Base-by-base conservation (phyloP, 53 echinoderm and acorn worm species). In the Actinopyga echinites region DNA sequence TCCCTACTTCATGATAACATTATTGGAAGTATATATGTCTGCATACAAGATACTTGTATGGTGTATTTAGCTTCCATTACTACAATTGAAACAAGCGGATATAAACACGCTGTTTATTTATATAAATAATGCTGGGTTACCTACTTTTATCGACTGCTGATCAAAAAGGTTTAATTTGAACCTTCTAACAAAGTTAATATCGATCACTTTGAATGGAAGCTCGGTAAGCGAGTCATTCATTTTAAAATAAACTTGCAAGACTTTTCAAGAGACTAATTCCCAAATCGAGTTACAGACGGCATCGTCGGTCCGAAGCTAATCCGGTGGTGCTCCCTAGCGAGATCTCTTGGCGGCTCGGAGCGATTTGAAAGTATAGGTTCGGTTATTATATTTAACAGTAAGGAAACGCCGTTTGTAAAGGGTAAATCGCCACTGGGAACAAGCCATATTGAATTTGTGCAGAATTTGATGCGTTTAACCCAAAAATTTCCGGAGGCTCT, bases 401-500 rank as follows among this genome's bases (percentile, higher is more conserved):
- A 42, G 44, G 71, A 71, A 42, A 71, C 40, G 44, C 71, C 71
- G 71, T 71, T 71, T 71, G 71, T 44, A 71, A 71, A 71, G 71
- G 71, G 71, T 71, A 71, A 71, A 71, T 71, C 42, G 71, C 71
- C 71, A 44, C 42, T 26, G 71, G 71, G 71, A 71, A 42, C 45
- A 24, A 26, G 13, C 40, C 25, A 44, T 71, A 71, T 71, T 71
- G 71, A 71, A 71, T 71, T 71, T 71, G 38, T 25, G 71, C 71
- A 40, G 71, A 71, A 71, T 71, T 42, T 40, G 71, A 71, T 71
- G 71, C 71, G 71, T 71, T 71, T 71, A 71, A 71, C 71, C 71
- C 71, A 71, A 38, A 71, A 71, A 44, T 37, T 68, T 71, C 71
- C 71, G 38, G 71, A 71, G 71, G 71, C 71, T 71, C 40, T 68